phyloP scores from a whole-genome alignment of 2,797 vertebrate genomes.

The Anabacerthia variegaticeps region DNA sequence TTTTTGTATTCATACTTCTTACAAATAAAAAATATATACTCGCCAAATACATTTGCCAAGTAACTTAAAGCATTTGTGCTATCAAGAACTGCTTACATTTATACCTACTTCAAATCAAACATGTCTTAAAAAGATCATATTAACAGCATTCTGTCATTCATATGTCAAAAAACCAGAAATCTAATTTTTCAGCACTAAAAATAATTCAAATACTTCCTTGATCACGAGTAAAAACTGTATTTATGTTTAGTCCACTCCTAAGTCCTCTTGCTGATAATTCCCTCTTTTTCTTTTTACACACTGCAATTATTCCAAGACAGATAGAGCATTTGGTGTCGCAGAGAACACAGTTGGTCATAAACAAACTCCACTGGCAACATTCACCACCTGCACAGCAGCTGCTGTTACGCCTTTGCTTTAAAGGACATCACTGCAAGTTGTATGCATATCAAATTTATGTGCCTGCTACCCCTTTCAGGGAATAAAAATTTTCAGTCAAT shows the following conservation, averaged over 20 bases:
- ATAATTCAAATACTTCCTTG: neutral
- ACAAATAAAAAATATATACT: neutral
- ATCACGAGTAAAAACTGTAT: neutral
- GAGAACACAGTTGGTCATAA: neutral
- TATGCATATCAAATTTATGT: neutral
- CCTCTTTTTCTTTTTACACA: neutral
- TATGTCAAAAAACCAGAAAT: neutral
- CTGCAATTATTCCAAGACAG: neutral
- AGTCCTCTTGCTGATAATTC: neutral
- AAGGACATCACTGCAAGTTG: neutral
- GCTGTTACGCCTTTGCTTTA: neutral
- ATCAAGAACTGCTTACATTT: neutral
- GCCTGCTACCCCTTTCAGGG: neutral
- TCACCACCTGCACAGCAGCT: conserved; percentile 28
- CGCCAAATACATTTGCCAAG: neutral
- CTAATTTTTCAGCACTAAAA: neutral
- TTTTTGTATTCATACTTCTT: neutral
- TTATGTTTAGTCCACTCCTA: neutral
- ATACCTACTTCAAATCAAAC: neutral
- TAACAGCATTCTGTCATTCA: neutral
- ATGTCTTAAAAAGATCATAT: neutral
- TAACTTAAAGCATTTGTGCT: neutral
- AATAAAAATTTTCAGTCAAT: neutral
- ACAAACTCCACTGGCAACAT: neutral
- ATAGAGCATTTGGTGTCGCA: neutral